phyloP scores from a whole-genome alignment of 2,888 invertebrate species.

The Acronicta leporina region DNA sequence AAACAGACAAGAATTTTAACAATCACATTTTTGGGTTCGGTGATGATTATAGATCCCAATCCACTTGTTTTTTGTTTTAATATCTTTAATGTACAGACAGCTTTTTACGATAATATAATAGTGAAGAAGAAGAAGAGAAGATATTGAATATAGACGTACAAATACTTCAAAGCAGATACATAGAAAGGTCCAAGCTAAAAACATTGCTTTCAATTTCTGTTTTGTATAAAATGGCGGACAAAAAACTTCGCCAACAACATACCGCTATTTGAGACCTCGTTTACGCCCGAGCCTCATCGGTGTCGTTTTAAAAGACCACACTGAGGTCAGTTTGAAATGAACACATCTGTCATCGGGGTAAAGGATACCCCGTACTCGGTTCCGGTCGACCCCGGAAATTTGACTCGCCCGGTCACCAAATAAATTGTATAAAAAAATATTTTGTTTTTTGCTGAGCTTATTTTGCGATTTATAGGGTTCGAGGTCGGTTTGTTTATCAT shows the following conservation, averaged over 20 bases:
- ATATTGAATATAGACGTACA: too few relatives aligned
- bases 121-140: too few relatives aligned
- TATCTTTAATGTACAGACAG: too few relatives aligned
- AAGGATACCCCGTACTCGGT: constrained; percentile 50
- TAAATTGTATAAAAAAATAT: constrained; percentile 59
- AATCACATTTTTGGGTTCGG: too few relatives aligned
- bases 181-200: too few relatives aligned
- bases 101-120: too few relatives aligned
- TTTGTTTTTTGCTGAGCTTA: constrained; percentile 36
- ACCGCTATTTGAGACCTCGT: constrained; percentile 33
- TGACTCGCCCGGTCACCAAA: constrained; percentile 58
- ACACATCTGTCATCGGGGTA: constrained; percentile 66
- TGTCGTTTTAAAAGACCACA: constrained; percentile 56
- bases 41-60: too few relatives aligned
- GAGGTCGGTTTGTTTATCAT: constrained; percentile 5
- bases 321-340: constrained; percentile 56
- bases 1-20: too few relatives aligned
- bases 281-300: constrained; percentile 42
- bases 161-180: too few relatives aligned
- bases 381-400: constrained; percentile 63
- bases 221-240: background rate
- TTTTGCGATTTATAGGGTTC: constrained; percentile 41
- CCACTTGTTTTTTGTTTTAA: too few relatives aligned
- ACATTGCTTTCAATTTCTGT: too few relatives aligned
- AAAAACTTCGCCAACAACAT: constrained; percentile 19